A percentile compares a stretch with the other conserved stretches of the same genome.
These are phyloP conservation scores for Scaptomyza cyrtandrae DNA, from an alignment of 2,888 invertebrate genomes.

Conservation along the genomic window DNA sequence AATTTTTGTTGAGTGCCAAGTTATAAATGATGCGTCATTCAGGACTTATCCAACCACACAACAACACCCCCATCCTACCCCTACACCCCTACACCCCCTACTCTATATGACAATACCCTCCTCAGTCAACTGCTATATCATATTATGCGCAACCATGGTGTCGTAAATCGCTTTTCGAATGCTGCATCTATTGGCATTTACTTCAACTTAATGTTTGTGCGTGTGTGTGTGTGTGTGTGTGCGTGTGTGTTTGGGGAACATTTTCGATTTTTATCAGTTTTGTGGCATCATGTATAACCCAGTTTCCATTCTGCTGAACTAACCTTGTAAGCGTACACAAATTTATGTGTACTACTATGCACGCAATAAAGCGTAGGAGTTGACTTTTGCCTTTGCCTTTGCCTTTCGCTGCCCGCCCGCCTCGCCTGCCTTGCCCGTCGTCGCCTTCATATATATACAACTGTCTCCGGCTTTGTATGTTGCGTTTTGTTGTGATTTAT, in stretches of 20 bases:
- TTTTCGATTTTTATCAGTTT: slow-evolving; percentile 63
- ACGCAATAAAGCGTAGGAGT: slow-evolving; percentile 16
- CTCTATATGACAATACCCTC: neutral
- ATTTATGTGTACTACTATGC: slow-evolving; percentile 60
- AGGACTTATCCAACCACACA: slow-evolving; percentile 32
- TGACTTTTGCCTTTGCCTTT: neutral
- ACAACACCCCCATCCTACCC: too few species aligned
- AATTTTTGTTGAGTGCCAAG: slow-evolving; percentile 70
- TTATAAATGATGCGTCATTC: slow-evolving; percentile 72
- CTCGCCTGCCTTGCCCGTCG: neutral
- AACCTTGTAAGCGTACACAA: slow-evolving; percentile 69
- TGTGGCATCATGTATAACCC: slow-evolving; percentile 63
- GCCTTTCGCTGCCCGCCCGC: too few species aligned
- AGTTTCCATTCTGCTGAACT: slow-evolving; percentile 61
- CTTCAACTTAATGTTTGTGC: slow-evolving; percentile 3
- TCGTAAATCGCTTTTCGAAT: slow-evolving; percentile 75
- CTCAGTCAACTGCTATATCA: slow-evolving; percentile 47
- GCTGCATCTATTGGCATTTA: slow-evolving; percentile 68
- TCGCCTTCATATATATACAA: slow-evolving; percentile 13
- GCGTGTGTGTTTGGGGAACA: slow-evolving; percentile 6
- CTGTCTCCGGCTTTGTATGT: slow-evolving; percentile 50
- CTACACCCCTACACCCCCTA: neutral
- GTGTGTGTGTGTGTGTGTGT: slow-evolving; percentile 1
- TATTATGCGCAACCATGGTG: slow-evolving; percentile 73
- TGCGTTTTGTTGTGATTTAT: slow-evolving; percentile 65